Base-by-base conservation (phyloP, 2,113 vertebrate genomes). In the Conger conger region DNA sequence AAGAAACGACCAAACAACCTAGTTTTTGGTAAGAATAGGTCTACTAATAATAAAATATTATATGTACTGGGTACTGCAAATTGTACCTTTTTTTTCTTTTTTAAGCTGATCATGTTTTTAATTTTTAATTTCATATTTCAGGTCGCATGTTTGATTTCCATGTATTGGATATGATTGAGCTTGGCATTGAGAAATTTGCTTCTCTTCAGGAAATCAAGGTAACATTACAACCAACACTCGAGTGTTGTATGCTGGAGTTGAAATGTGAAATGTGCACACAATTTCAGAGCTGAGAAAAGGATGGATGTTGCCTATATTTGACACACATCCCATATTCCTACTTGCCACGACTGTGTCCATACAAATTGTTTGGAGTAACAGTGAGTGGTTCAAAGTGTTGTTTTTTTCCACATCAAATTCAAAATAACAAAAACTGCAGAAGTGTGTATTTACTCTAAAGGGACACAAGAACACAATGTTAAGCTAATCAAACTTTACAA, bases 121-220 rank as follows among this genome's bases (percentile, higher is more conserved):
- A 36, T 76, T 0, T 35, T 89, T 85, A 36, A 84, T 83, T 84
- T 91, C 35, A 9, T 57, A 60, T 82, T 89, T 27, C 90, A 99
- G 98, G 98, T 86, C 97, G 98, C 53, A 95, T 99, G 93, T 99
- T 98, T 94, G 98, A 99, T 92, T 97, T 96, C 87, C 97, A 99
- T 0, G 94, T 99, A 40, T 93, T 99, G 5, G 98, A 99, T 87
- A 99, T 99, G 98, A 94, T 99, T 87, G 98, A 99, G 90, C 92
- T 99, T 11, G 98, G 98, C 1, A 81, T 99, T 57, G 98, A 99
- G 90, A 99, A 97, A 42, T 99, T 94, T 83, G 91, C 95, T 18
- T 95, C 97, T 20, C 92, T 99, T 1, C 96, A 93, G 81, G 96
- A 98, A 4, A 92, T 99, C 78, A 99, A 99, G 96, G 98, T 99